Base-by-base conservation (phyloP, 2,888 invertebrate species). In the Carterocephalus palaemon region DNA sequence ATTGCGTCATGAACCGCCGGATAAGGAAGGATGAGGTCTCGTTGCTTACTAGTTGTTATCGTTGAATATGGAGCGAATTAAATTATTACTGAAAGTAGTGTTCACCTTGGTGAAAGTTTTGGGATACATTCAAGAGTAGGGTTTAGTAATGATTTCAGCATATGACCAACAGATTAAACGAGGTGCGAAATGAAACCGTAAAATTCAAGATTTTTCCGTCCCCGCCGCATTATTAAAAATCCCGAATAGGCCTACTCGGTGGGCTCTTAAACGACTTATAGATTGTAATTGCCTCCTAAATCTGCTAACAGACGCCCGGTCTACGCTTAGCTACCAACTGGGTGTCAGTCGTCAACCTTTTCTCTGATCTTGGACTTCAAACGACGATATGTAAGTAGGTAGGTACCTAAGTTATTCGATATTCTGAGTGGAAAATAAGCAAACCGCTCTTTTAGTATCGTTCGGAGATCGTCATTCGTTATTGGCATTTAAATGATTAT, bases 1-100 rank as follows among this genome's bases (percentile, higher is more conserved):
- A 81, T 82, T 79, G 75, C 77, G 76, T 78, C 78, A 41, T 41
- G 42, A 42, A 36, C 28, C 33, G 16, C 15, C 23, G 42, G 34
- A 28, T 43, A 36, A 43, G 28, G 42, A 34, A 31, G 41, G 32
- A 40, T 40, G 22, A 39, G 39, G 20, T 15, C 39, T 39, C 22
- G 39, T 29, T 39, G 29, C 38, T 28, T 39, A 19, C 23, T 17
- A 37, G 24, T 16, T 7, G 22, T 22, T 39, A 22, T 29, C 39
- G 15, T 31, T 7, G 15, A 28, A 38, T 28, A 28, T 31, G 20
- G 29, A 19, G 22, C 10, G 6, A 19, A 19, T 32, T 2, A 31
- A 2, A 2, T 10, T 10, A n/a, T n/a, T n/a, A n/a, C n/a, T n/a
- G n/a, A 32, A 19, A 19, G 7, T 7, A 26, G 26, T 26, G 5